phyloP scores from a whole-genome alignment of 2,113 vertebrate genomes.

The Lathamus discolor region DNA sequence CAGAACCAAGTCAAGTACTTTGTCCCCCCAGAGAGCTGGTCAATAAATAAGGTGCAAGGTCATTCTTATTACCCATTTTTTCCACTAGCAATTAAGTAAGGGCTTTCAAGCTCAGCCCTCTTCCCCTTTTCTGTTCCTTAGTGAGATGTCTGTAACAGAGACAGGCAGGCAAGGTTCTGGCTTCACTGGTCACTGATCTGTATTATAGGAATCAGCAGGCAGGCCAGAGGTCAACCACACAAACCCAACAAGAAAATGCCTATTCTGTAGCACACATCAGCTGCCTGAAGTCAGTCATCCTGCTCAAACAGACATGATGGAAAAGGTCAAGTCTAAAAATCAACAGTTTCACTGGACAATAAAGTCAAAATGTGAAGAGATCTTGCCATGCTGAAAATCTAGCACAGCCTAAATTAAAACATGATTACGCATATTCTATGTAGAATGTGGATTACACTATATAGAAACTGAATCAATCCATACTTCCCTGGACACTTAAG shows the following conservation, averaged over 20 bases:
- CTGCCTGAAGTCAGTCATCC: conserved; percentile 27
- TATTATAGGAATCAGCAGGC: conserved; percentile 56
- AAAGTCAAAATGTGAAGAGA: background rate
- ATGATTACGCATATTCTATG: background rate
- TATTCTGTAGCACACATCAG: conserved; percentile 31
- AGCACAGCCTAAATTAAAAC: background rate
- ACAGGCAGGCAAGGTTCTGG: conserved; percentile 24
- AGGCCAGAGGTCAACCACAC: conserved; percentile 56
- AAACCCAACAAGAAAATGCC: conserved; percentile 50
- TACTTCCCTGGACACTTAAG: background rate
- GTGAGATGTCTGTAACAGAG: conserved; percentile 57
- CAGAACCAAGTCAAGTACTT: conserved; percentile 64
- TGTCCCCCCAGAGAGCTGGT: conserved; percentile 38
- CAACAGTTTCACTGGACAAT: background rate
- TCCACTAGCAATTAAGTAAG: conserved; percentile 51
- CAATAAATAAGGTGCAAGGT: conserved; percentile 64
- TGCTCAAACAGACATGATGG: conserved; percentile 38
- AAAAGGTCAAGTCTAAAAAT: conserved; percentile 73
- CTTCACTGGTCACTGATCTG: conserved; percentile 57
- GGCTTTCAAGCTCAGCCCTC: background rate
- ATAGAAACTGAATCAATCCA: background rate
- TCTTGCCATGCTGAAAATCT: background rate
- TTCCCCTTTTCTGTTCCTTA: conserved; percentile 13
- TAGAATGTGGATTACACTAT: background rate
- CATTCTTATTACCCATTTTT: conserved; percentile 56